Evolutionary conservation across 2,113 vertebrate genomes (phyloP), one percentile per base, ranked within the genome.

Genomic region (Danionella cerebrum): DNA sequence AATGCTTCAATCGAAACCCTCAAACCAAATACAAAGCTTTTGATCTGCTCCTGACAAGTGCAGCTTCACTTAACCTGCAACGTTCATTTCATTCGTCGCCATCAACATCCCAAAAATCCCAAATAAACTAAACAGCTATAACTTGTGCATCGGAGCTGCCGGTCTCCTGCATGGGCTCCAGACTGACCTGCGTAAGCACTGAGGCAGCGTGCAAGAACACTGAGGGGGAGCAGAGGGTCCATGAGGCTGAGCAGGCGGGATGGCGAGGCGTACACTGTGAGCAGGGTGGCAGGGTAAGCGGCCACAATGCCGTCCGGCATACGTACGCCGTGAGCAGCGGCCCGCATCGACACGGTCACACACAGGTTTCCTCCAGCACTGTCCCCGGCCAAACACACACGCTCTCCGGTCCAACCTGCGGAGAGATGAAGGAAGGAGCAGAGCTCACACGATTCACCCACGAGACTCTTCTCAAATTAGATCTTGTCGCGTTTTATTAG

Each of bases 221-320:
- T 92, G 67, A 95, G 88, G 2, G 94, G 94, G 76, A 96, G 88
- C 71, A 96, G 83, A 2, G 94, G 94, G 83, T 96, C 94, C 66
- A 94, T 91, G 77, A 96, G 87, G 45, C 89, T 90, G 36, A 96
- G 88, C n/a, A 96, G 90, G 71, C 94, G 93, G 31, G 93, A 94
- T n/a, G 93, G 94, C 0, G 94, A 96, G 36, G 91, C 90, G 0
- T 90, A 80, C 24, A 87, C 80, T 33, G 90, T 89, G 65, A 95
- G 87, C 78, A 94, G 84, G 1, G 89, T 92, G 60, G 90, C 93
- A 0, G 94, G 94, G 78, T 95, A 95, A 22, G 87, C 90, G 0
- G 86, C 90, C 84, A 95, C 88, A 19, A 96, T 86, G 65, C 92
- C 93, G 9, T 94, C 88, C 1, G 94, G 94, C 78, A 92, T 79